Evolutionary conservation across 2,797 vertebrate genomes (phyloP).

Genomic region (Bradypodion pumilum): DNA sequence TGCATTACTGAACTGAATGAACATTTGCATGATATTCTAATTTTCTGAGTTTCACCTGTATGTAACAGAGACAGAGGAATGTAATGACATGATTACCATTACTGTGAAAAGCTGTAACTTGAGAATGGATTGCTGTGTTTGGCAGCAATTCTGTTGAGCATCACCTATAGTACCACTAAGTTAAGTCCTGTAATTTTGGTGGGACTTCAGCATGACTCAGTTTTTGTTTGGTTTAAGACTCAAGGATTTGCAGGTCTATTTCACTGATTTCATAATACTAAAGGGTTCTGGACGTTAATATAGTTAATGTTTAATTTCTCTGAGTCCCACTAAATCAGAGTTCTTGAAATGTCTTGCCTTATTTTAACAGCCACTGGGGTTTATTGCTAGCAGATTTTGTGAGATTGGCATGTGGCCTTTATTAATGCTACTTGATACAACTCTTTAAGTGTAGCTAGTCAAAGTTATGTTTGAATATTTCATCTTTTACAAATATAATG

Average conservation of each 20-base stretch:
- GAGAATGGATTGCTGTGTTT: not conserved
- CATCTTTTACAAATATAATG: slow-evolving; percentile 52
- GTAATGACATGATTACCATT: not conserved
- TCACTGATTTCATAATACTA: slow-evolving; percentile 33
- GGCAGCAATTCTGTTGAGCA: not conserved
- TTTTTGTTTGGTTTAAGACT: not conserved
- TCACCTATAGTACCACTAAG: not conserved
- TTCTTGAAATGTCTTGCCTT: not conserved
- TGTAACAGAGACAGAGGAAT: not conserved
- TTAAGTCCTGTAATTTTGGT: not conserved
- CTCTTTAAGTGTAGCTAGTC: not conserved
- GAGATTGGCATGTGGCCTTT: slow-evolving; percentile 24
- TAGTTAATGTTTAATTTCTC: slow-evolving; percentile 23
- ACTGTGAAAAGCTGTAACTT: not conserved
- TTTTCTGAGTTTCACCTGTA: no score
- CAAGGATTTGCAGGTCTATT: not conserved
- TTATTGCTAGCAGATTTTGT: slow-evolving; percentile 16
- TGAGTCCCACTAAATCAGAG: slow-evolving; percentile 16
- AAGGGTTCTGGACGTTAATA: fast-evolving
- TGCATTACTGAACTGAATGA: no score
- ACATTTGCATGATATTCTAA: no score
- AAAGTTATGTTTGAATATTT: slow-evolving; percentile 46
- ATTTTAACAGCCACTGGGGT: slow-evolving; percentile 19
- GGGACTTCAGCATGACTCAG: not conserved
- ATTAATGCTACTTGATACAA: slow-evolving; percentile 27